Base-by-base conservation (phyloP, 2,797 vertebrate genomes). In the Ctenosaura bakeri region DNA sequence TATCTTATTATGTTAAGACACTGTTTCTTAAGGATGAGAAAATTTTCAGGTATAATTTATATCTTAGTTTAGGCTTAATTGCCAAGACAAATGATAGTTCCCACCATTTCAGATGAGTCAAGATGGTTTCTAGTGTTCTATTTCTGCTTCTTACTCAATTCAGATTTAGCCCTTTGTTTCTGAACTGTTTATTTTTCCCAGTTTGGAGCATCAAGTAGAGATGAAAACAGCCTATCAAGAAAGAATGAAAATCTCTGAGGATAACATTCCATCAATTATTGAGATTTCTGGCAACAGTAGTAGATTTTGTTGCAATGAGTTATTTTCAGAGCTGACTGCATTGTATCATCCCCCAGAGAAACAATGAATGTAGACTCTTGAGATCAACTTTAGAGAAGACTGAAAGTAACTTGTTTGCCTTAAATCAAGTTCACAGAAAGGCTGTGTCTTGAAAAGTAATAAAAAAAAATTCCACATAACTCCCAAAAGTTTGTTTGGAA, bases 151-250 rank as follows among this genome's bases (percentile, higher is more conserved):
- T 81, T 73, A 86, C 42, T 50, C 73, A 80, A 59, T 12, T 90
- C 29, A 86, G 64, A 86, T 88, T 88, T 88, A 90, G 59, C 38
- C 38, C 26, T 26, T 71, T 84, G 50, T 46, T 83, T 66, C 29
- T 69, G 73, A 87, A 71, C n/a, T 32, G 42, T 54, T 32, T 87
- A 71, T 90, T 14, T 83, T 46, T 83, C 90, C 88, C 35, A 26
- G 84, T n/a, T 84, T 88, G 85, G 18, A 78, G 0, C 87, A 64
- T 71, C 77, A 85, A n/a, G 76, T 92, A 69, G 59, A 89, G 69
- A 69, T 82, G 8, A 92, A 95, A 93, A 90, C 50, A 90, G 85
- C 24, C 1, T 88, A 56, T 26, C 77, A 93, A 92, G 81, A 76
- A 92, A 87, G 85, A 88, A 12, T 85, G 7, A 59, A 46, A n/a